Evolutionary conservation across 2,888 invertebrate genomes (phyloP), one percentile per base, ranked within the genome.

Genomic region (Drosophila helvetica): DNA sequence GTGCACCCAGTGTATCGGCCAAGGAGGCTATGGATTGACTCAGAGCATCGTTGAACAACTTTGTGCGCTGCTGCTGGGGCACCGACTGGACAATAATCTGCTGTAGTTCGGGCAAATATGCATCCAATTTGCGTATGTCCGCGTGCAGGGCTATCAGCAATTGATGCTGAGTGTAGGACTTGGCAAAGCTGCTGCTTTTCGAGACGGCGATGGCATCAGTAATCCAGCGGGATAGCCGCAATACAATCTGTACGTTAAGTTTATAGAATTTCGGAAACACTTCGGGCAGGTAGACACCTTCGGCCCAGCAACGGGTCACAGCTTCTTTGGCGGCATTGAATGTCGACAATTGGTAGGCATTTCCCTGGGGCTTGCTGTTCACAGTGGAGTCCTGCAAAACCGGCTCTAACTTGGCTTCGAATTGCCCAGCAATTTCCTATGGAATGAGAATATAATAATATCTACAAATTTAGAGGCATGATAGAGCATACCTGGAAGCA

Each of bases 251-350:
- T 70, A 98, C 93, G 19, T 95, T 96, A 8, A 98, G 93, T 92
- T 97, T 98, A 94, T 97, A 97, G 92, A 98, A 98, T 90, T 96
- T 96, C 89, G 96, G 95, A 60, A 95, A 95, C 1, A 97, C 93
- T 64, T 96, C 95, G 25, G 94, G 93, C 56, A 99, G 94, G 91
- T 95, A 98, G 8, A 98, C 94, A 33, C 96, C 95, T 18, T 95
- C 94, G 1, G 94, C 93, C 96, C 98, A 98, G 90, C 97, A 96
- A 50, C 92, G 92, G 45, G 91, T 80, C 47, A 95, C 88, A 71
- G 93, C 93, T 19, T 92, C 89, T 92, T 94, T 93, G n/a, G 94
- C 91, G 0, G 92, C 91, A 68, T 92, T 89, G 15, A 94, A 94
- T 4, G 90, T 66, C 3, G 64, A 27, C 38, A 90, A 73, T n/a